A percentile compares a stretch with the other conserved stretches of the same genome.
Conservation (phyloP, 2,113 vertebrate genomes). For the Glareola pratincola region DNA sequence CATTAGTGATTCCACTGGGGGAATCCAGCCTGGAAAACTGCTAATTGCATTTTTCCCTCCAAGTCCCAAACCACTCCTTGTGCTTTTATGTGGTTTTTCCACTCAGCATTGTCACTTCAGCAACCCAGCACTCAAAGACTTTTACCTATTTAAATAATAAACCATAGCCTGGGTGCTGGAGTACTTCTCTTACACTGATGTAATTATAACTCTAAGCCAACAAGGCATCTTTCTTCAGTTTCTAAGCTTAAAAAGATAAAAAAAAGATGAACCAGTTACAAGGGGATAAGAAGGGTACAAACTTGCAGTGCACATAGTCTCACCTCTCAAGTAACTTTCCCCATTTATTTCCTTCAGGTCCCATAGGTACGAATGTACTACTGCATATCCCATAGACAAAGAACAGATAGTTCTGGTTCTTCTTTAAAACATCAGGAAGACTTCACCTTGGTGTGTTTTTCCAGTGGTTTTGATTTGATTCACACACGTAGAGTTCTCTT, state of each 20-base stretch:
- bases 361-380: background rate
- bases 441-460: background rate
- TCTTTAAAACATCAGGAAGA: background rate
- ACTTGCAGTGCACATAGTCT: background rate
- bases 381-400: background rate
- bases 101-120: background rate
- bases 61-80: background rate
- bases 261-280: background rate
- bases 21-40: slow-evolving; percentile 14
- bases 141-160: slow-evolving; percentile 10
- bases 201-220: background rate
- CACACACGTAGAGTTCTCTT: background rate
- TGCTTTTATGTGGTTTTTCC: slow-evolving; percentile 39
- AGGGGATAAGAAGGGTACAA: background rate
- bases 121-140: background rate
- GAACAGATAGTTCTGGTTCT: background rate
- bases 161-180: background rate
- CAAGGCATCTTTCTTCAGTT: background rate
- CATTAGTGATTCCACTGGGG: background rate
- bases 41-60: background rate
- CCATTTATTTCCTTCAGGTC: background rate
- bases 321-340: background rate
- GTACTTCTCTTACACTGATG: background rate
- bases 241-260: background rate
- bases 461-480: background rate